These are phyloP conservation scores for Chaunax sp. DNA, from an alignment of 2,797 vertebrate genomes.

Conservation along the genomic window DNA sequence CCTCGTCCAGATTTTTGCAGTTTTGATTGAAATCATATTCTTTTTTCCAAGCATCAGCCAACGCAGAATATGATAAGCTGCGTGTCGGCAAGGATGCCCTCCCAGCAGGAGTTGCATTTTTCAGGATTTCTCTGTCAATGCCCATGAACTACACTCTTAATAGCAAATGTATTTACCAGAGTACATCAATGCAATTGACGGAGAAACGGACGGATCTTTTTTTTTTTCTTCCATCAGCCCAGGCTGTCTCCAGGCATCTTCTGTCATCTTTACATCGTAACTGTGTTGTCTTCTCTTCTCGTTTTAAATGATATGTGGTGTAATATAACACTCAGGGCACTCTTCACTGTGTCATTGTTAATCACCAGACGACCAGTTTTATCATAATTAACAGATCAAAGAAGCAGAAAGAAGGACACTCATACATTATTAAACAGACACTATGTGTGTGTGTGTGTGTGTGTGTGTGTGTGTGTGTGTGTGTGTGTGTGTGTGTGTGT, in stretches of 20 bases:
- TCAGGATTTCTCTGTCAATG: neutral
- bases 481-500: neutral
- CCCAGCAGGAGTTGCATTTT: neutral
- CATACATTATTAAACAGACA: conserved; percentile 70
- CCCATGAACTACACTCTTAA: neutral
- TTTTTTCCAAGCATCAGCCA: neutral
- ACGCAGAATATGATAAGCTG: neutral
- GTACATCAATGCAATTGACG: conserved; percentile 13
- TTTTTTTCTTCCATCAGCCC: conserved; percentile 17
- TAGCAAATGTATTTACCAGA: conserved; percentile 19
- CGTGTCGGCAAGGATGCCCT: neutral
- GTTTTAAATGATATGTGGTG: conserved; percentile 54
- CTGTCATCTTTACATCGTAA: conserved; percentile 56
- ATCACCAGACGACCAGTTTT: conserved; percentile 70
- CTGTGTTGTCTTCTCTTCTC: conserved; percentile 54
- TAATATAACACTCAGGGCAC: conserved; percentile 53
- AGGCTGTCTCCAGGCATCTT: conserved; percentile 38
- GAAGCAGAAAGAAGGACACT: conserved; percentile 66
- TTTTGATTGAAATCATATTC: neutral
- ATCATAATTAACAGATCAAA: conserved; percentile 79
- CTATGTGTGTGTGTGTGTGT: conserved; percentile 29
- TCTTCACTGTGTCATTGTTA: conserved; percentile 60
- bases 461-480: conserved; percentile 8
- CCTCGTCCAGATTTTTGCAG: neutral
- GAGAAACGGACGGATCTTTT: conserved; percentile 4